phyloP scores from a whole-genome alignment of 1,140 invertebrate species.

The Magallana angulata region DNA sequence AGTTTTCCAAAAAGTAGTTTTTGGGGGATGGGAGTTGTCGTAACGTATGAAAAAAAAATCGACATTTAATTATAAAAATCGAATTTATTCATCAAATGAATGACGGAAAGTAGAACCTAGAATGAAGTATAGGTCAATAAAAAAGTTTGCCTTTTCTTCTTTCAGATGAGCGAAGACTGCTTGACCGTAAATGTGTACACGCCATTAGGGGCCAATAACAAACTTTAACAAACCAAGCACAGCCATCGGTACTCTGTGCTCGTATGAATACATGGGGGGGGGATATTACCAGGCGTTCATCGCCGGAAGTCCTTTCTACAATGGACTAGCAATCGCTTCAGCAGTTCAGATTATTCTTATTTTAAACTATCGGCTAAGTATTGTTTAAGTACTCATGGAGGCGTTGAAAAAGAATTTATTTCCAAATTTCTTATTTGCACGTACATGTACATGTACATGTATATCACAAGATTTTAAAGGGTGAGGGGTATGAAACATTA shows the following conservation, averaged over 20 bases:
- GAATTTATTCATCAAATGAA: no score
- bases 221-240: background rate
- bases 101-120: no score
- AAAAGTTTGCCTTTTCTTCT: background rate
- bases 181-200: background rate
- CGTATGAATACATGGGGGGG: background rate
- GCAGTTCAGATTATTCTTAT: conserved; percentile 92
- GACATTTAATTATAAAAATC: no score
- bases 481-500: no score
- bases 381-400: conserved; percentile 39
- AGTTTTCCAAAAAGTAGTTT: no score
- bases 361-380: conserved; percentile 92
- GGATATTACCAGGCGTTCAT: conserved; percentile 13
- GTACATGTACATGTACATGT: no score
- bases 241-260: background rate
- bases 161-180: background rate
- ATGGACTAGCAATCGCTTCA: conserved; percentile 36
- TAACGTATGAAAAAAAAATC: no score
- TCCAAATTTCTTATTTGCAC: no score
- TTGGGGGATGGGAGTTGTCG: no score
- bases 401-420: no score
- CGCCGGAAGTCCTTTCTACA: conserved; percentile 17
- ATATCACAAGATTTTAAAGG: background rate
- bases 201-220: background rate
- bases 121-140: no score